Conservation (phyloP, 2,113 vertebrate species). For the Cavia aperea region DNA sequence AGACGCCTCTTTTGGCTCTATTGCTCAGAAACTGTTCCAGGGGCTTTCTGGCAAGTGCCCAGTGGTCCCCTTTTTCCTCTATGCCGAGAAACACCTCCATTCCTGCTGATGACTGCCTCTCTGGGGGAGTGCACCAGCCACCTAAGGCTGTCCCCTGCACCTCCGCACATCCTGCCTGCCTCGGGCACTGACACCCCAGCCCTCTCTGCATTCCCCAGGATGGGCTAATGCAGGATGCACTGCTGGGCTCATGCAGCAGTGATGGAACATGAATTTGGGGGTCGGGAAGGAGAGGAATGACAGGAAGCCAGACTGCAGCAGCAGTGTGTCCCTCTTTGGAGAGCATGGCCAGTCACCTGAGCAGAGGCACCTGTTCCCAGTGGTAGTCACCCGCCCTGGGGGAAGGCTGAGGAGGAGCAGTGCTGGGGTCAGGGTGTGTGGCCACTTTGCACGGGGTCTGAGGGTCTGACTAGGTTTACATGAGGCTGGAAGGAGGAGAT, state of each 20-base stretch:
- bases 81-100: background rate
- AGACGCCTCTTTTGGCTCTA: background rate
- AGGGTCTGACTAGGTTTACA: background rate
- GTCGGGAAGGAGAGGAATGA: background rate
- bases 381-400: accelerated
- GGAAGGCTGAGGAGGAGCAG: background rate
- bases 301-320: background rate
- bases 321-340: background rate
- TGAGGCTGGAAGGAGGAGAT: background rate
- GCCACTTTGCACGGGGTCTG: background rate
- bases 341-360: background rate
- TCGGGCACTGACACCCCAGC: background rate
- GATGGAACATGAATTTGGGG: background rate
- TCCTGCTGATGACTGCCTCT: too few species aligned
- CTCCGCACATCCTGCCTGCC: background rate
- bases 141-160: too few species aligned
- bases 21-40: background rate
- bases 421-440: background rate
- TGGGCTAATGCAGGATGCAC: too few species aligned
- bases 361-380: background rate
- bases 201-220: background rate
- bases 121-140: background rate
- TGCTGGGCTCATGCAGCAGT: background rate
- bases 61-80: background rate
- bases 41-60: background rate